These are phyloP conservation scores for Pseudolycoriella hygida DNA, from an alignment of 2,888 invertebrate genomes.

Conservation along the genomic window DNA sequence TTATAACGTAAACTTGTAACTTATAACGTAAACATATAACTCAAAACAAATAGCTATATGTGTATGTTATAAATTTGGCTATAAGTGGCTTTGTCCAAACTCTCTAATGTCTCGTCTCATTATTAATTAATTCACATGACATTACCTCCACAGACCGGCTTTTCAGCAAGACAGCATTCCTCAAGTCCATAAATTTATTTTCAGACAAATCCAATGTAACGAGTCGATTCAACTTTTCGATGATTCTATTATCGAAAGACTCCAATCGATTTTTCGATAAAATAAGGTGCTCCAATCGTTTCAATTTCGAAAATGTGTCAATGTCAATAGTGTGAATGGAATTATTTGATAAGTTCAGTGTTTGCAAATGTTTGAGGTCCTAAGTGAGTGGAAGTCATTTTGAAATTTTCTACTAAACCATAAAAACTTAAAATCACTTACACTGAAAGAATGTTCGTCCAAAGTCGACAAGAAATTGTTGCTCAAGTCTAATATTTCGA, in stretches of 20 bases:
- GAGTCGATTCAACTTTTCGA: constrained; percentile 36
- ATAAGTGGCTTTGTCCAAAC: too few species aligned
- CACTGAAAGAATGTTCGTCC: constrained; percentile 41
- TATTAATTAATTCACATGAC: too few species aligned
- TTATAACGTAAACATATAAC: too few species aligned
- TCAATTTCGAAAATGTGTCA: constrained; percentile 38
- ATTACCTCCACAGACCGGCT: constrained; percentile 36
- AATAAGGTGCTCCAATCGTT: constrained; percentile 34
- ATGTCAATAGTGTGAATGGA: constrained; percentile 41
- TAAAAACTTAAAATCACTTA: constrained; percentile 18
- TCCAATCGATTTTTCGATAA: constrained; percentile 43
- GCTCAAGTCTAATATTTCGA: constrained; percentile 41
- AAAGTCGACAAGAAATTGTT: constrained; percentile 42
- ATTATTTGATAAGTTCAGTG: constrained; percentile 33
- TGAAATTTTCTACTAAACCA: not conserved
- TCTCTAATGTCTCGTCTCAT: too few species aligned
- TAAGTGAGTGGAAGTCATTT: constrained; percentile 10
- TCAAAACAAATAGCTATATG: too few species aligned
- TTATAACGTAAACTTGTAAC: too few species aligned
- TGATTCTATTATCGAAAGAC: constrained; percentile 32
- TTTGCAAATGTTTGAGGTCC: constrained; percentile 18
- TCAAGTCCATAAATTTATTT: constrained; percentile 39
- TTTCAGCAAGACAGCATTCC: constrained; percentile 36
- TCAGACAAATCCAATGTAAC: constrained; percentile 38
- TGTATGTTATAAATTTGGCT: too few species aligned